phyloP scores from a whole-genome alignment of 2,113 vertebrate genomes.

The Lamprologus sp. region DNA sequence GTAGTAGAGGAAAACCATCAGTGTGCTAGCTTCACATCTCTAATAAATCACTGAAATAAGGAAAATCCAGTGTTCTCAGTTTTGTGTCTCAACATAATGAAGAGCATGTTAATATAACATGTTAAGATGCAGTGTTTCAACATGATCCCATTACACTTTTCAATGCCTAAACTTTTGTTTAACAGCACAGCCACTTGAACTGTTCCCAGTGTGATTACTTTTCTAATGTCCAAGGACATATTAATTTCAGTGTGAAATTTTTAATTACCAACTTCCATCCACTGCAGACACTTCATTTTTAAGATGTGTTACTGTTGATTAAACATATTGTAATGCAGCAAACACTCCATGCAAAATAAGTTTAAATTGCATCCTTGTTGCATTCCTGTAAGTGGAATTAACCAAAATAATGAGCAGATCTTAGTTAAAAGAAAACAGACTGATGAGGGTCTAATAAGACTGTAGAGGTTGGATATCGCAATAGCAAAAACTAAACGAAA shows the following conservation, averaged over 20 bases:
- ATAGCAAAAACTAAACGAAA: neutral
- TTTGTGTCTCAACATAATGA: neutral
- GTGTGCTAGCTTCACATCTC: conserved; percentile 6
- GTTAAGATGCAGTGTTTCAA: neutral
- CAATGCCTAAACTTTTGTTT: neutral
- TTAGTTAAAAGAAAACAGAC: neutral
- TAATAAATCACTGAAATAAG: conserved; percentile 39
- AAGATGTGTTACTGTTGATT: neutral
- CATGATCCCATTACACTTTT: neutral
- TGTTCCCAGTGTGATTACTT: neutral
- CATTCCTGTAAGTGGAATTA: neutral
- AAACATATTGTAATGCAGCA: neutral
- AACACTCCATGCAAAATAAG: neutral
- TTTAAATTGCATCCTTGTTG: neutral
- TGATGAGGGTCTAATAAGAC: neutral
- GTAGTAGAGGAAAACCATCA: neutral
- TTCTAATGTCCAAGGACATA: neutral
- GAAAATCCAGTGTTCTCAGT: neutral
- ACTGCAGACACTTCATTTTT: neutral
- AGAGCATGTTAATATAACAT: neutral
- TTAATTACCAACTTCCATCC: neutral
- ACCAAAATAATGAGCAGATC: neutral
- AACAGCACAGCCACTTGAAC: neutral
- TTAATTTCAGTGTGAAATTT: neutral
- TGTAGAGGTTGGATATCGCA: neutral